Evolutionary conservation across 2,888 invertebrate genomes (phyloP).

Genomic region (Deilephila elpenor): DNA sequence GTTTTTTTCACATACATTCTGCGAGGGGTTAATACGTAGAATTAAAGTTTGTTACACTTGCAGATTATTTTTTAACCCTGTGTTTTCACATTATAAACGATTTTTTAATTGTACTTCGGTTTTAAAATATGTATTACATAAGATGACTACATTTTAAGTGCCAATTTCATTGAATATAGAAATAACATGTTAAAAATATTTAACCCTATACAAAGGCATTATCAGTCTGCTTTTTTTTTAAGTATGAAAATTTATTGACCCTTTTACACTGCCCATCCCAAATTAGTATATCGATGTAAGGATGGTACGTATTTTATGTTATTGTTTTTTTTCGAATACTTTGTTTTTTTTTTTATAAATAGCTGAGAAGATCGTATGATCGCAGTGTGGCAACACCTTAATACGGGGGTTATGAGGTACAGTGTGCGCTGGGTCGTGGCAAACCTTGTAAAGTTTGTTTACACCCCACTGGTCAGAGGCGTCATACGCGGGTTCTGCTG

Average conservation of each 20-base stretch:
- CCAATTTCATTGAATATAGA: too few relatives aligned
- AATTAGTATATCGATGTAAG: too few relatives aligned
- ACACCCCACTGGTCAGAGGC: constrained; percentile 44
- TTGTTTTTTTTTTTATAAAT: neutral
- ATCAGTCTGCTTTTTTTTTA: too few relatives aligned
- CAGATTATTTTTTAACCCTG: neutral
- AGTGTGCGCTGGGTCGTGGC: constrained; percentile 46
- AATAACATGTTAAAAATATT: too few relatives aligned
- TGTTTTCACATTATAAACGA: neutral
- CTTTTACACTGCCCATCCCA: too few relatives aligned
- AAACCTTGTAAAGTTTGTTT: constrained; percentile 60
- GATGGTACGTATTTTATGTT: too few relatives aligned
- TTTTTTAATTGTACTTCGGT: too few relatives aligned
- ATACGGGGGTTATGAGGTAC: constrained; percentile 35
- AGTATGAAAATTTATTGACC: too few relatives aligned
- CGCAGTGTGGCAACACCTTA: constrained; percentile 29
- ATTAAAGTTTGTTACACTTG: neutral
- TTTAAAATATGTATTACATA: too few relatives aligned
- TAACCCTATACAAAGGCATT: too few relatives aligned
- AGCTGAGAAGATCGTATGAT: neutral
- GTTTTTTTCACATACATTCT: neutral
- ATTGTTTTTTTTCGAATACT: neutral
- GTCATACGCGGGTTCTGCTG: constrained; percentile 31
- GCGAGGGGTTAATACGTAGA: neutral
- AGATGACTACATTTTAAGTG: too few relatives aligned